These are phyloP conservation scores for Strongylocentrotus purpuratus DNA, from an alignment of 35 echinoderm and acorn worm genomes.

Conservation along the genomic window DNA sequence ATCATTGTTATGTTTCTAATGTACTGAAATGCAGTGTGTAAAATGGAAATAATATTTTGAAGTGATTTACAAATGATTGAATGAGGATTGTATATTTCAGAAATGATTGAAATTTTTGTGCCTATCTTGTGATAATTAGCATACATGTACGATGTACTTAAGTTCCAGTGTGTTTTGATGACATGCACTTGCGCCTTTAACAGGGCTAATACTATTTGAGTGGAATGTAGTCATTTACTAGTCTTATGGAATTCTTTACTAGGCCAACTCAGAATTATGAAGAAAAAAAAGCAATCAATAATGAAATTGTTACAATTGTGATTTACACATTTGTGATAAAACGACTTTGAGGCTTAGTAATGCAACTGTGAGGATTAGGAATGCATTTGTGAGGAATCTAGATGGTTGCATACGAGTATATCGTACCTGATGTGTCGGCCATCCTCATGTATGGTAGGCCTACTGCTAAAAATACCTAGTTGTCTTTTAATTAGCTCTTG, in stretches of 20 bases:
- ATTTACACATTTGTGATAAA: neutral
- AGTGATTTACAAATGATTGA: neutral
- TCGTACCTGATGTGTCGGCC: too few relatives aligned
- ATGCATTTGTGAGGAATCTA: too few relatives aligned
- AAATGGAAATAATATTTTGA: neutral
- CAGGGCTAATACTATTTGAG: neutral
- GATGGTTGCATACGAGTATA: too few relatives aligned
- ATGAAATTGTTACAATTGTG: neutral
- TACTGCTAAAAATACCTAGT: too few relatives aligned
- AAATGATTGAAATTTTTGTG: neutral
- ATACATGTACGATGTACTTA: neutral
- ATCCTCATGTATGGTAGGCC: too few relatives aligned
- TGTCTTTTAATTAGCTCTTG: too few relatives aligned
- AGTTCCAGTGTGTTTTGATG: neutral
- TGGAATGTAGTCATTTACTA: neutral
- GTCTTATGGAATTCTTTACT: neutral
- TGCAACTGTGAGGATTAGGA: neutral
- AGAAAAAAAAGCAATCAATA: neutral
- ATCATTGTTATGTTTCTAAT: neutral
- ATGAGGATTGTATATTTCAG: neutral
- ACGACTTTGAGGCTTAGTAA: neutral
- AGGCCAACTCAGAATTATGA: too few relatives aligned
- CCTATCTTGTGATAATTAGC: neutral
- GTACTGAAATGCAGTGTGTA: conserved; percentile 5
- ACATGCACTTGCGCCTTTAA: neutral